Percentiles rank a stretch among this genome's conserved stretches.
phyloP scores from a whole-genome alignment of 2,113 vertebrate species.

The Ancistrus triradiatus region DNA sequence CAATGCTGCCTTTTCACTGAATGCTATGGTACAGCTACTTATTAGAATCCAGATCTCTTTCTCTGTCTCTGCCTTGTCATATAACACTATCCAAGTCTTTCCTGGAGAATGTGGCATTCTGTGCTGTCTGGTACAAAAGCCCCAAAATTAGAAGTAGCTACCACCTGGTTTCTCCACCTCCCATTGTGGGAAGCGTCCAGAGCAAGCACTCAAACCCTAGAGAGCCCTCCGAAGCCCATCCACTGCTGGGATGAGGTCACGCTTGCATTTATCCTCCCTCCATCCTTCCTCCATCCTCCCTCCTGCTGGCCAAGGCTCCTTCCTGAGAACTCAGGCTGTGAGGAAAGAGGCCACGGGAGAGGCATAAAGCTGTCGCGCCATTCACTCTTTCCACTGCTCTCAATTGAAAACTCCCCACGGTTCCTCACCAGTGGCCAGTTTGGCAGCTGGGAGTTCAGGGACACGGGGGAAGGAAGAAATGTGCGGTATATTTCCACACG shows the following conservation, averaged over 20 bases:
- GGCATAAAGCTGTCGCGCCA: constrained; percentile 71
- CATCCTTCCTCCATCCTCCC: constrained; percentile 45
- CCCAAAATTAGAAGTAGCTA: too few species aligned
- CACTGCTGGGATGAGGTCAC: constrained; percentile 3
- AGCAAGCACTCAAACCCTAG: not conserved
- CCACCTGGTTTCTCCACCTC: constrained; percentile 20
- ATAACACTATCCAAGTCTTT: too few species aligned
- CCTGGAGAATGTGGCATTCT: too few species aligned
- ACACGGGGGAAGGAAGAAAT: constrained; percentile 63
- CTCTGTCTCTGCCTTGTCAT: too few species aligned
- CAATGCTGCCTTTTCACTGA: too few species aligned
- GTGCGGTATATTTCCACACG: constrained; percentile 69
- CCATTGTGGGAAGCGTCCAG: not conserved
- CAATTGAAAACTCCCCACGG: constrained; percentile 55
- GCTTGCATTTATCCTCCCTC: constrained; percentile 11
- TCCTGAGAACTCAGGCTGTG: constrained; percentile 62
- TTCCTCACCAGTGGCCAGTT: constrained; percentile 62
- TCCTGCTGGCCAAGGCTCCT: constrained; percentile 64
- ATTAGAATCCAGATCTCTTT: too few species aligned
- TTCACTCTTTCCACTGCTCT: constrained; percentile 74
- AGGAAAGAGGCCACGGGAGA: constrained; percentile 60
- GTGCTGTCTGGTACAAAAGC: too few species aligned
- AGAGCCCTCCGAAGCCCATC: constrained; percentile 1
- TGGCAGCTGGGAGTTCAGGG: constrained; percentile 63
- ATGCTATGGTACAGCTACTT: too few species aligned